Conservation (phyloP, 1,140 invertebrate species). For the Caerostris extrusa region DNA sequence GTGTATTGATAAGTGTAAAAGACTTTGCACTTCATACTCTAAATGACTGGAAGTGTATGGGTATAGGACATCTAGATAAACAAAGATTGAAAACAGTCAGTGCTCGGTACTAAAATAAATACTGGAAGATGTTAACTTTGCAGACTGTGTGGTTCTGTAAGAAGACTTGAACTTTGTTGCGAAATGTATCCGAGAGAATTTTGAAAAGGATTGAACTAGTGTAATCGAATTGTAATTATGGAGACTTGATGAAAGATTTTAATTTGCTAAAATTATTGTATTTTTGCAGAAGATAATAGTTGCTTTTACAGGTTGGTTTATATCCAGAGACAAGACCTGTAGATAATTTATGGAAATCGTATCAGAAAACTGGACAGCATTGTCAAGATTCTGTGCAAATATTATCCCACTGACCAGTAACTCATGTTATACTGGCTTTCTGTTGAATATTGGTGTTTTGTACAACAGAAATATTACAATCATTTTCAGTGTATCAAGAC, state of each 20-base stretch:
- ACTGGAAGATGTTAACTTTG: too few relatives aligned
- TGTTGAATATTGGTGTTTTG: neutral
- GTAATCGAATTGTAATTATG: too few relatives aligned
- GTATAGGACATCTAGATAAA: too few relatives aligned
- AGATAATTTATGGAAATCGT: neutral
- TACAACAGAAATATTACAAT: neutral
- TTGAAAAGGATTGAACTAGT: too few relatives aligned
- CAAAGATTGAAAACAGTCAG: too few relatives aligned
- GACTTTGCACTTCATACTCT: neutral
- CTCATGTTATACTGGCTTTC: neutral
- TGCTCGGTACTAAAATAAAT: too few relatives aligned
- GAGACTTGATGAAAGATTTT: neutral
- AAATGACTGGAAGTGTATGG: neutral
- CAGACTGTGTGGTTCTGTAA: too few relatives aligned
- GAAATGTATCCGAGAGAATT: too few relatives aligned
- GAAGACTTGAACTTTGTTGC: too few relatives aligned
- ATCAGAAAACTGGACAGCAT: neutral
- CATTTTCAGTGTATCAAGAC: neutral
- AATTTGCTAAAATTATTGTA: conserved; percentile 13
- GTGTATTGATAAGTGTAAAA: neutral
- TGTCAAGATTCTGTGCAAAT: neutral
- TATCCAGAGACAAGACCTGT: neutral
- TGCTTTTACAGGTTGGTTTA: neutral
- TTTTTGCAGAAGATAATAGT: neutral
- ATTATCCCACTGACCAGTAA: neutral